phyloP scores from a whole-genome alignment of 1,140 invertebrate species.

The Drosophila equinoxialis region DNA sequence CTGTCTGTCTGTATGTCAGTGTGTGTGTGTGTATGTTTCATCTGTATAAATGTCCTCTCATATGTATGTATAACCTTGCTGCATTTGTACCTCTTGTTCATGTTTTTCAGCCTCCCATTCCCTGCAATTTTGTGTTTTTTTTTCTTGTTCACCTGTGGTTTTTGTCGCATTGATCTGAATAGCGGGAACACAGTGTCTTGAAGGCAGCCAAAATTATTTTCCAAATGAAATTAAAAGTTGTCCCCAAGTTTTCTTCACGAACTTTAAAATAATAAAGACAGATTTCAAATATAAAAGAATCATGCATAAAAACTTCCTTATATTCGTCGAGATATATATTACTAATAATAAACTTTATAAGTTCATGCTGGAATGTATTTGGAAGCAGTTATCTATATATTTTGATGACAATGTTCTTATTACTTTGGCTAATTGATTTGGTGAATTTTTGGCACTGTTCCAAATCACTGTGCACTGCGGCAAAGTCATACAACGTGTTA shows the following conservation, averaged over 20 bases:
- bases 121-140: neutral
- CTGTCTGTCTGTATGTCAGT: slow-evolving; percentile 29
- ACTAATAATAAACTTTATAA: no score
- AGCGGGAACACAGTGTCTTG: slow-evolving; percentile 5
- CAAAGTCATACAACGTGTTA: neutral
- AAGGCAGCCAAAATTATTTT: neutral
- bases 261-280: no score
- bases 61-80: slow-evolving; percentile 17
- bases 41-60: slow-evolving; percentile 39
- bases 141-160: slow-evolving; percentile 10
- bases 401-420: neutral
- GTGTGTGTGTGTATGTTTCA: slow-evolving; percentile 18
- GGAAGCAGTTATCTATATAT: no score
- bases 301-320: no score
- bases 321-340: no score
- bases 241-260: no score
- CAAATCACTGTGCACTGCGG: slow-evolving; percentile 17
- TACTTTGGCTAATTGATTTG: neutral
- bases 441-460: neutral
- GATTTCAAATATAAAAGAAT: no score
- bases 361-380: no score
- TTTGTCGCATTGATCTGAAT: slow-evolving; percentile 34
- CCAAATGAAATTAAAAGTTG: neutral
- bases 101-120: slow-evolving; percentile 7
- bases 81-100: slow-evolving; percentile 23